Base-by-base conservation (phyloP, 2,113 vertebrate genomes). In the Sorex araneus region DNA sequence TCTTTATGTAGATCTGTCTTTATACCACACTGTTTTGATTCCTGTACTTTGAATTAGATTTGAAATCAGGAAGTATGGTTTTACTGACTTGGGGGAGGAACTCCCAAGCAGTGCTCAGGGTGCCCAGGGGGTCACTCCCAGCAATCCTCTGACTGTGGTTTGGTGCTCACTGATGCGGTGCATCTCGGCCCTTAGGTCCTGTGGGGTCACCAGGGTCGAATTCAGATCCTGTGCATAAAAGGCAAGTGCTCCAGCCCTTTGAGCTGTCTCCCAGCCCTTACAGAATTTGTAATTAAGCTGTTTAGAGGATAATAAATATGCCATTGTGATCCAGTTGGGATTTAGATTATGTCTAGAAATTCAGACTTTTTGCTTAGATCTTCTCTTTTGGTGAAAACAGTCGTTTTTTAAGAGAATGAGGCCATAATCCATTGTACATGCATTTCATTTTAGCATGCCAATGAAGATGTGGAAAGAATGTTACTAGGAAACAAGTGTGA, bases 401-500 rank as follows among this genome's bases (percentile, higher is more conserved):
- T 82, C 28, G 40, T 75, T 45, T 89, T 92, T 67, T 69, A 32
- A 40, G 67, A 85, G 34, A 91, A 6, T 70, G 90, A 76, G 90
- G 43, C 63, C 8, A 40, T 81, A 30, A 75, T 64, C 93, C 30
- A 30, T 84, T 67, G 28, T 57, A 47, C 47, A 8, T 80, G 4
- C 93, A 8, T 96, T 96, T 80, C 73, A 16, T 97, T 97, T 9
- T 97, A 99, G 99, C 99, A 99, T n/a, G 99, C 99, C 97, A 99
- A 99, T 23, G 99, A 99, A 97, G 99, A 99, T 34, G 99, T 99
- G 95, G 99, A 99, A 98, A 98, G 99, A 97, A 99, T 99, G 99
- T 98, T 99, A 98, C 98, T 99, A 98, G 99, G 99, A 98, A 99
- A 99, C 98, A 99, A 99, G 98, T 99, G 99, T 96, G 99, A 99